Conservation (phyloP, 2,113 vertebrate genomes). For the Sturnira hondurensis region DNA sequence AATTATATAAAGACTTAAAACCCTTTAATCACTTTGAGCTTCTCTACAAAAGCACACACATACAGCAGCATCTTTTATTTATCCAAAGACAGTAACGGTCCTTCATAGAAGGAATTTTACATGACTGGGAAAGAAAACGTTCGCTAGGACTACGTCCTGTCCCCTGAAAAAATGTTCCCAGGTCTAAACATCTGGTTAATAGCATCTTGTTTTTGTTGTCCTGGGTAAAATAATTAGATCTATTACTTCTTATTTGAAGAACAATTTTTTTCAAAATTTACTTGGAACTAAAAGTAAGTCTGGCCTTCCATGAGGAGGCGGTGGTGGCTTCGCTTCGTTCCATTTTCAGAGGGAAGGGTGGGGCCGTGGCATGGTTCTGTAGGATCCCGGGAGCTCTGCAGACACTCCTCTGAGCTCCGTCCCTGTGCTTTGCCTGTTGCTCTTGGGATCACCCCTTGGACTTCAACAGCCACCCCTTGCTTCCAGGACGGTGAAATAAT, state of each 20-base stretch:
- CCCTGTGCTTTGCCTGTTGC: not conserved
- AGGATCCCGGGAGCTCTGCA: not conserved
- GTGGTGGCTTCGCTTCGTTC: not conserved
- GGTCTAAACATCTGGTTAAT: not conserved
- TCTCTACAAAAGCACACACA: not conserved
- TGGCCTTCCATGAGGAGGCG: not conserved
- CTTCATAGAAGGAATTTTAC: not conserved
- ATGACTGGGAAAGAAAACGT: not conserved
- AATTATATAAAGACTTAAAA: not conserved
- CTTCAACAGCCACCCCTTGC: not conserved
- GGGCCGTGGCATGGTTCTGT: not conserved
- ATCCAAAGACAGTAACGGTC: not conserved
- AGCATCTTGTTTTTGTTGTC: not conserved
- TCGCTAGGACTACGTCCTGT: not conserved
- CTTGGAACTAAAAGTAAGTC: not conserved
- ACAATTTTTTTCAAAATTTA: not conserved
- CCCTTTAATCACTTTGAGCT: not conserved
- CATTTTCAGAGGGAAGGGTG: not conserved
- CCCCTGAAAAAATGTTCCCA: not conserved
- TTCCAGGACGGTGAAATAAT: slow-evolving; percentile 1
- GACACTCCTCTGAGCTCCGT: not conserved
- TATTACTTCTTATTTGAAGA: not conserved
- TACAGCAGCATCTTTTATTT: not conserved
- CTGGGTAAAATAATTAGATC: not conserved
- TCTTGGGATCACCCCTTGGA: not conserved